phyloP scores from a whole-genome alignment of 1,140 invertebrate genomes.

The Colletes latitarsis region DNA sequence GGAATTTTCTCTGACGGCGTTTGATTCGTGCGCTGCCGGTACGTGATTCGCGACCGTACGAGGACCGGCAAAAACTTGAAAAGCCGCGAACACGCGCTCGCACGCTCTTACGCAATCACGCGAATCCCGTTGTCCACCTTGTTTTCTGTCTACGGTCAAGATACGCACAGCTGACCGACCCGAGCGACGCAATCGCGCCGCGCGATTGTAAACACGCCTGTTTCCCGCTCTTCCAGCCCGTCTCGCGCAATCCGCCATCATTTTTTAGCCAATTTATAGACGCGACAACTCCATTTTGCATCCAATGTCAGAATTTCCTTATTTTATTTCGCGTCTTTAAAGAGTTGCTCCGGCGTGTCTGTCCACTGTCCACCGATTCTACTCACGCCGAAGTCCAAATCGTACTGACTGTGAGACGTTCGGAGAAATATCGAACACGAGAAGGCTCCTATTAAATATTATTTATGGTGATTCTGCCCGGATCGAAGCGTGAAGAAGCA shows the following conservation, averaged over 20 bases:
- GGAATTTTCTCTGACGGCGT: conserved; percentile 17
- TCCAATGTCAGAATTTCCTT: too few relatives aligned
- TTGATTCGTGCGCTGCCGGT: conserved; percentile 25
- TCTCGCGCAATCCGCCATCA: neutral
- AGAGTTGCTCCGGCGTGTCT: too few relatives aligned
- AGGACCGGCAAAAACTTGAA: conserved; percentile 70
- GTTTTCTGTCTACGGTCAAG: conserved; percentile 57
- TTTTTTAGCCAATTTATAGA: neutral
- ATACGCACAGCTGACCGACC: conserved; percentile 52
- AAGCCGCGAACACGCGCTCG: conserved; percentile 57
- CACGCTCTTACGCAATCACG: conserved; percentile 66
- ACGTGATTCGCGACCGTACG: conserved; percentile 58
- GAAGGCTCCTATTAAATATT: too few relatives aligned
- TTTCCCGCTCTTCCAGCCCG: neutral
- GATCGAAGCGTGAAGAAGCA: too few relatives aligned
- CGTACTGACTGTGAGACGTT: too few relatives aligned
- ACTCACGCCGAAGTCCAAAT: too few relatives aligned
- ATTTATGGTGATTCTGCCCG: too few relatives aligned
- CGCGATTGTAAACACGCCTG: conserved; percentile 29
- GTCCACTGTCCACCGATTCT: too few relatives aligned
- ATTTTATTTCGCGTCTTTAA: too few relatives aligned
- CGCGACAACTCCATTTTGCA: too few relatives aligned
- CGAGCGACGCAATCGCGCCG: conserved; percentile 47
- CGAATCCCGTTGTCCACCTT: conserved; percentile 69
- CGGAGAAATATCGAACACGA: too few relatives aligned